These are phyloP conservation scores for Pygoscelis antarcticus DNA, from an alignment of 2,113 vertebrate species.

Conservation along the genomic window DNA sequence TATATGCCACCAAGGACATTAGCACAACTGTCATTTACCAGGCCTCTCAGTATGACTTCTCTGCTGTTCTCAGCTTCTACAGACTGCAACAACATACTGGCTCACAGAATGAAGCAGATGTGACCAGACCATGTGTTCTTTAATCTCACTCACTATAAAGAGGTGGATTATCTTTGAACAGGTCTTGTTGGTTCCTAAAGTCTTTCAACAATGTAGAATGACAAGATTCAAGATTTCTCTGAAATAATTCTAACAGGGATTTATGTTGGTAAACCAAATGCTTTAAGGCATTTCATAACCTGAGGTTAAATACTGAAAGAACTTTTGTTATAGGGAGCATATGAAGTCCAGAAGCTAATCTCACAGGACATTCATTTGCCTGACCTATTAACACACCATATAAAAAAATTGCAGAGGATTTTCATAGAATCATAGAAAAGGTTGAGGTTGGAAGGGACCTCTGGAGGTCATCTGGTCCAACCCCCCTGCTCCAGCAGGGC, in stretches of 20 bases:
- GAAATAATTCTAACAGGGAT: not conserved
- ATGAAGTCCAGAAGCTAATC: not conserved
- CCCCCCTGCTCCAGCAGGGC: rapidly evolving
- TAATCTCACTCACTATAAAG: not conserved
- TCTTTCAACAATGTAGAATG: not conserved
- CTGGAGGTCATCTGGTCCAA: not conserved
- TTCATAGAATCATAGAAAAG: not conserved
- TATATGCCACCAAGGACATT: not conserved
- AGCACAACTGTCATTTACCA: not conserved
- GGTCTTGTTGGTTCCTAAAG: not conserved
- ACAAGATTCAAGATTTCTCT: not conserved
- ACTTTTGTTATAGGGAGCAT: not conserved
- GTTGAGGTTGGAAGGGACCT: not conserved
- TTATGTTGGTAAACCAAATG: not conserved
- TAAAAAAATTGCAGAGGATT: not conserved
- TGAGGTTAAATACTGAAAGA: not conserved
- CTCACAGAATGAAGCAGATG: not conserved
- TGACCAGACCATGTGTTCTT: not conserved
- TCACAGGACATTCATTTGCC: not conserved
- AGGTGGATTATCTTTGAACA: not conserved
- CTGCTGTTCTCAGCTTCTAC: not conserved
- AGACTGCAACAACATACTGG: not conserved
- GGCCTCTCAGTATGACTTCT: not conserved
- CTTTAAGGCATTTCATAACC: not conserved
- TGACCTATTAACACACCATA: not conserved